A percentile compares a stretch with the other conserved stretches of the same genome.
phyloP scores from a whole-genome alignment of 2,113 vertebrate species.

The Varanus salvator region DNA sequence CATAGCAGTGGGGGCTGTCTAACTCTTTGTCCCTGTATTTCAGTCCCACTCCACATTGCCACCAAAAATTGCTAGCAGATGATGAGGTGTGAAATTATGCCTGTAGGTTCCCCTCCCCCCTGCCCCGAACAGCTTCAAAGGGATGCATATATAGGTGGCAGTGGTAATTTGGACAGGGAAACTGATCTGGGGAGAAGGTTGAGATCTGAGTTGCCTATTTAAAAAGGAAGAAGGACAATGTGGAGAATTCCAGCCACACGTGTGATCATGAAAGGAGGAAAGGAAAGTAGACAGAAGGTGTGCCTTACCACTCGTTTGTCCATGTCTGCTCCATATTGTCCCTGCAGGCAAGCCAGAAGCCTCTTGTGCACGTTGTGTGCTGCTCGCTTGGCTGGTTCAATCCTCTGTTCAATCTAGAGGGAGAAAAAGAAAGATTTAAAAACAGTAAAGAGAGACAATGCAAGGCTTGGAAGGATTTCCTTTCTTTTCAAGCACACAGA shows the following conservation, averaged over 20 bases:
- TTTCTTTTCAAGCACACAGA: neutral
- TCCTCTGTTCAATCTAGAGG: constrained; percentile 90
- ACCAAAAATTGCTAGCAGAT: neutral
- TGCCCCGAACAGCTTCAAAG: neutral
- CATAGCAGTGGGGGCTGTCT: neutral
- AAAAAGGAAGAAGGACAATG: neutral
- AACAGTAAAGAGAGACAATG: neutral
- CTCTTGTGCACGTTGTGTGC: constrained; percentile 92
- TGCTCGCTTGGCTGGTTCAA: constrained; percentile 90
- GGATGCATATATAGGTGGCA: neutral
- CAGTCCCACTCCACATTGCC: neutral
- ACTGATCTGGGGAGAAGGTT: neutral
- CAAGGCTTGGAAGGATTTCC: too few species aligned
- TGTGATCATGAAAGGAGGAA: neutral
- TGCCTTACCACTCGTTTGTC: constrained; percentile 91
- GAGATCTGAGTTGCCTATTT: neutral
- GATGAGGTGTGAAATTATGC: neutral
- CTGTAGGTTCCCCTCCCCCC: too few species aligned
- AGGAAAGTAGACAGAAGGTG: neutral
- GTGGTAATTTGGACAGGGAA: neutral
- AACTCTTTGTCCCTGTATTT: neutral
- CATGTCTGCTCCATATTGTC: constrained; percentile 86
- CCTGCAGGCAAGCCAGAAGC: constrained; percentile 90
- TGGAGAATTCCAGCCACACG: neutral
- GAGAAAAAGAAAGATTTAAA: neutral